Evolutionary conservation across 1,140 invertebrate species (phyloP).

Genomic region (Panulirus ornatus): DNA sequence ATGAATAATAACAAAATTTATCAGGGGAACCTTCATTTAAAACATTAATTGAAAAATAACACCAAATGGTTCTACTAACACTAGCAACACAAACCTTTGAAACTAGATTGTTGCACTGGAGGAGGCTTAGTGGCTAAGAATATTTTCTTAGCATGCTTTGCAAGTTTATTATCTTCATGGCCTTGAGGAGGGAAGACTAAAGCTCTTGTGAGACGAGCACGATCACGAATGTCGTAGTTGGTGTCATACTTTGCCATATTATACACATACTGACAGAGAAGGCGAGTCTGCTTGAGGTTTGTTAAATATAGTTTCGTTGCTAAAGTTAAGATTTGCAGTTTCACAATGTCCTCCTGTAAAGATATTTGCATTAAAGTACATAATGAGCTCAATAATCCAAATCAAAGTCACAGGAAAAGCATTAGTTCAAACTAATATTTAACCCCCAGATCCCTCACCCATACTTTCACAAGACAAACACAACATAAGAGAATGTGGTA

Average conservation of each 20-base stretch:
- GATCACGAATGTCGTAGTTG: slow-evolving; percentile 98
- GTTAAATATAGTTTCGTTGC: slow-evolving; percentile 95
- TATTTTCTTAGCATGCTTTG: slow-evolving; percentile 88
- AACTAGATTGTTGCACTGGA: slow-evolving; percentile 86
- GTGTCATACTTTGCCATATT: slow-evolving; percentile 98
- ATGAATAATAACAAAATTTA: no score
- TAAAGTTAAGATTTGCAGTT: slow-evolving; percentile 96
- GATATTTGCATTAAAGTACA: no score
- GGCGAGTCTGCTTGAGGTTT: slow-evolving; percentile 90
- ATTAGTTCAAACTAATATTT: no score
- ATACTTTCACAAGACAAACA: no score
- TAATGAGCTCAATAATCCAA: no score
- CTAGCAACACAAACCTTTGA: slow-evolving; percentile 81
- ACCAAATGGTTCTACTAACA: background rate
- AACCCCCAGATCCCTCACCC: no score
- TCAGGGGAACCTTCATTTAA: no score
- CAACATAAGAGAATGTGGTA: no score
- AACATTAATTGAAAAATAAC: slow-evolving; percentile 6
- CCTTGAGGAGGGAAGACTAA: slow-evolving; percentile 86
- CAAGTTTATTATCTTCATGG: slow-evolving; percentile 80
- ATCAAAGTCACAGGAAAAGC: no score
- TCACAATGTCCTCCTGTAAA: slow-evolving; percentile 93
- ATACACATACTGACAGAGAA: slow-evolving; percentile 96
- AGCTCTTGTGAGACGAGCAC: slow-evolving; percentile 90
- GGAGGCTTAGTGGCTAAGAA: slow-evolving; percentile 96